Evolutionary conservation across 2,797 vertebrate genomes (phyloP), one percentile per base, ranked within the genome.

Genomic region (Cichlasoma orientale): DNA sequence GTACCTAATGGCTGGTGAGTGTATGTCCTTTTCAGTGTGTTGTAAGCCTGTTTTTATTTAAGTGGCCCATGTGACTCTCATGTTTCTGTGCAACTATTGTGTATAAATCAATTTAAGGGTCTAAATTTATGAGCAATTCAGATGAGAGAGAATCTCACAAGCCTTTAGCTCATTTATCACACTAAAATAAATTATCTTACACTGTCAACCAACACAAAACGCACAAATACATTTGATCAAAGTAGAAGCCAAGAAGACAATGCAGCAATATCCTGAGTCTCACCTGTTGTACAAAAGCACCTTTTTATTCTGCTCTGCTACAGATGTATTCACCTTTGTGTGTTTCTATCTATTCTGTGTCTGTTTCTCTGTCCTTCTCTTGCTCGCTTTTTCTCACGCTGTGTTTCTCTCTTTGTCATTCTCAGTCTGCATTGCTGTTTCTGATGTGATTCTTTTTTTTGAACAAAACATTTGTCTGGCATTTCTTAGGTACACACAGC

Each of bases 401-500:
- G 27, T 50, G 52, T 23, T 50, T 61, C 31, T 6, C 2, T 78
- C 70, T 86, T 76, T 86, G 73, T 82, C 79, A 75, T 53, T 66
- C 25, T 77, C 8, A 3, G 10, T 55, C 38, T 59, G 41, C 13
- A 33, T 55, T 55, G 25, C 66, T 72, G 54, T 75, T 75, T 73
- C 72, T 75, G 69, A 82, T 75, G 77, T 81, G 56, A 75, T 77
- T 83, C 9, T 9, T 33, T 52, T 66, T 81, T 86, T 77, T 82
- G 63, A 75, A 79, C 69, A 82, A 57, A 83, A 72, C 75, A 47
- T 78, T 85, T 66, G 31, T 27, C 19, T 58, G 38, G 21, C n/a
- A 68, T 79, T 81, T 77, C 47, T 75, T 71, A 33, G 56, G 47
- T 58, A 47, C 55, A 71, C 33, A 61, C 74, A 73, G 54, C 31